Evolutionary conservation across 2,113 vertebrate species (phyloP).

Genomic region (Stictonetta naevosa): DNA sequence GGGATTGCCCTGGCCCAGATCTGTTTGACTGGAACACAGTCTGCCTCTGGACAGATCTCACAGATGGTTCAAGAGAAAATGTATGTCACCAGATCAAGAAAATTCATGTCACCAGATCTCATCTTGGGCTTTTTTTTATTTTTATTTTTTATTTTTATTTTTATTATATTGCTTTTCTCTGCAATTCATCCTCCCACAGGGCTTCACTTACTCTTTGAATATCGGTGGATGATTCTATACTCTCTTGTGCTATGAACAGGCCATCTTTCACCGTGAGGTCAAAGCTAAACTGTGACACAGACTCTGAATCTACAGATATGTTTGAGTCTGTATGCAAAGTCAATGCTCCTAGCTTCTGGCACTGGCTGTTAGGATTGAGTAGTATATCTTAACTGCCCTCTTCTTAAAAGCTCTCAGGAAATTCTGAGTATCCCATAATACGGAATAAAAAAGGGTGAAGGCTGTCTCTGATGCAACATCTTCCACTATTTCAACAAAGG

Average conservation of each 20-base stretch:
- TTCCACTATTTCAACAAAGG: neutral
- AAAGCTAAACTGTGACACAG: neutral
- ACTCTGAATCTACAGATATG: neutral
- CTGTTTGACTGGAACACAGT: constrained; percentile 19
- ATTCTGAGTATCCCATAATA: neutral
- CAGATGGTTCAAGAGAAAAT: constrained; percentile 1
- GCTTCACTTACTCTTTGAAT: neutral
- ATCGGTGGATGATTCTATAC: neutral
- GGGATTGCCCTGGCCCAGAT: too few relatives aligned
- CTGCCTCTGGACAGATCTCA: constrained; percentile 42
- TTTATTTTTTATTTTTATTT: neutral
- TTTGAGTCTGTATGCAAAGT: fast-evolving
- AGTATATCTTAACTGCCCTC: neutral
- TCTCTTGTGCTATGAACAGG: neutral
- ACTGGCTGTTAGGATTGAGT: neutral
- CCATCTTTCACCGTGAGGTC: neutral
- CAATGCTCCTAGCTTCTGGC: neutral
- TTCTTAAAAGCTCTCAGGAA: neutral
- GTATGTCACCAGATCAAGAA: neutral
- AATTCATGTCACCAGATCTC: neutral
- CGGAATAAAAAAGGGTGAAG: neutral
- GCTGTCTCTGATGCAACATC: fast-evolving
- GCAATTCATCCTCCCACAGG: neutral
- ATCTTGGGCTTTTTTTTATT: neutral
- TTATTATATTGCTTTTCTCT: neutral